phyloP scores from a whole-genome alignment of 35 echinoderm and acorn worm genomes.

The Lytechinus pictus region DNA sequence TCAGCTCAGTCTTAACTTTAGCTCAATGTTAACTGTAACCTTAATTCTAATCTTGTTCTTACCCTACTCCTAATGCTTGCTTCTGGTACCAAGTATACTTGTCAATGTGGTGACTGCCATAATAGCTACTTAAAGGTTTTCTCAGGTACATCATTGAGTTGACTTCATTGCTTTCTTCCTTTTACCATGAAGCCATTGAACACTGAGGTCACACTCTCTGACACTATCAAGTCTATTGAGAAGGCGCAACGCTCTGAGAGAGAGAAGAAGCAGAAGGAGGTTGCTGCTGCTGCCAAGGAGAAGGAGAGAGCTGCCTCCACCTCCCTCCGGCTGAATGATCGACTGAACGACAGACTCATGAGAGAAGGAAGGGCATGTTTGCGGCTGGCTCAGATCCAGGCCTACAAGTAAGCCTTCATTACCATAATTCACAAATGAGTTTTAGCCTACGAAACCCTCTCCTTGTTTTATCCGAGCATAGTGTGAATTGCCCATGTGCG shows the following conservation, averaged over 20 bases:
- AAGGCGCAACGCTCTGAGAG: neutral
- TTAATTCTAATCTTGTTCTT: no score
- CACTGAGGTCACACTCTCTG: slow-evolving; percentile 13
- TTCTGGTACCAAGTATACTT: no score
- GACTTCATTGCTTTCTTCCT: neutral
- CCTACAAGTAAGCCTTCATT: slow-evolving; percentile 74
- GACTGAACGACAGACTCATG: slow-evolving; percentile 85
- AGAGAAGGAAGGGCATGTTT: slow-evolving; percentile 79
- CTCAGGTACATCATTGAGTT: no score
- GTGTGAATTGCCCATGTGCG: no score
- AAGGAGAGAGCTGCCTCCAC: neutral
- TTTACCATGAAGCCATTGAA: slow-evolving; percentile 4
- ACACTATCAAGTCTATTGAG: slow-evolving; percentile 25
- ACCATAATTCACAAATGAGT: no score
- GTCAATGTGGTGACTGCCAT: no score
- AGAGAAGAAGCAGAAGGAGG: slow-evolving; percentile 15
- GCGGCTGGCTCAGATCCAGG: slow-evolving; percentile 87
- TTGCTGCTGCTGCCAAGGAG: neutral
- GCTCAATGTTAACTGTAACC: no score
- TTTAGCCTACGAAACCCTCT: no score
- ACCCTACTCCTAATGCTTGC: no score
- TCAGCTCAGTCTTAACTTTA: no score
- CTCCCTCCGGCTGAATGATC: slow-evolving; percentile 56
- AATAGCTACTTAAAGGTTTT: no score
- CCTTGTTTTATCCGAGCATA: no score